Base-by-base conservation (phyloP, 2,113 vertebrate species). In the Carassius carassius region DNA sequence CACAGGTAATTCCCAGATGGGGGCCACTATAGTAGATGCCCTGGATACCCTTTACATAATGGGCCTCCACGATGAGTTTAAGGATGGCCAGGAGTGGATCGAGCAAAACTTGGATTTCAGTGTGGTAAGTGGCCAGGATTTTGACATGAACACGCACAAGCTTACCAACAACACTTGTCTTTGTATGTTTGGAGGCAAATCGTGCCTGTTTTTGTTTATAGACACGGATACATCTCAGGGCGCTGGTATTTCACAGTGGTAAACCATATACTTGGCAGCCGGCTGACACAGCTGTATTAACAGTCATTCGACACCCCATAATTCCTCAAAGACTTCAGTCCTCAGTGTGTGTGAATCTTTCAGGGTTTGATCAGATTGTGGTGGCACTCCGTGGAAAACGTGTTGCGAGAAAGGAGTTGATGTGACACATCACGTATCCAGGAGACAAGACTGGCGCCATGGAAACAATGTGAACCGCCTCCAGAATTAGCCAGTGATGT, bases 21-120 rank as follows among this genome's bases (percentile, higher is more conserved):
- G 98, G 86, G 98, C 98, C 84, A 97, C 97, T 76, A 98, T 99
- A 86, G 97, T 99, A 90, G 98, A 99, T 81, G 98, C 98, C 65
- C 90, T 99, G 91, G 98, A 99, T 94, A 98, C 96, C 0, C 96
- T 99, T 83, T 99, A 97, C 91, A 98, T 99, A 86, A 99, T 99
- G 98, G 98, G 98, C 35, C 96, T 99, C 79, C 96, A 96, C 0
- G 95, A 96, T 72, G 98, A 99, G 93, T 99, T 99, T 93, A 96
- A 95, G 92, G 98, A 99, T 80, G 97, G 97, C 62, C 96, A 99
- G 90, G 97, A 96, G 81, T 99, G 98, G 98, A 97, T 99, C 86
- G 95, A 97, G 83, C 96, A 98, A 90, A 97, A 97, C 86, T 96
- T 99, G 92, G 98, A 99, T 93, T 99, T 99, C 88, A 91, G 96